Evolutionary conservation across 2,888 invertebrate species (phyloP).

Genomic region (Trachelus tabidus): DNA sequence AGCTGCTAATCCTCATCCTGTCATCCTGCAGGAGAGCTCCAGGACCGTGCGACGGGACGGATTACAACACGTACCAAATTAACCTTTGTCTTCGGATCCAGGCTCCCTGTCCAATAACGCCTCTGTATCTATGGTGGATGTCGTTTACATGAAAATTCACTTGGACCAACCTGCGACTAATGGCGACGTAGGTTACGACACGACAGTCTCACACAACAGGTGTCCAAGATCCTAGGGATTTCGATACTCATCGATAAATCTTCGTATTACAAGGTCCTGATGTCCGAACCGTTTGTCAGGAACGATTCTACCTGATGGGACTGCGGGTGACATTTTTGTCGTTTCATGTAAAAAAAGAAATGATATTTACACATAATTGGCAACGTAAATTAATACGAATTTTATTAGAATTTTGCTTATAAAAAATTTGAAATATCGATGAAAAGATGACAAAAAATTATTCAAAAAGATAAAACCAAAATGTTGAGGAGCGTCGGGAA

Average conservation of each 20-base stretch:
- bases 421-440: not conserved
- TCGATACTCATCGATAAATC: conserved; percentile 17
- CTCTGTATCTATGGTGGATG: conserved; percentile 25
- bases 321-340: not conserved
- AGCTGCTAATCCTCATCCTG: conserved; percentile 57
- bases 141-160: conserved; percentile 62
- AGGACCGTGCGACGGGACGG: conserved; percentile 46
- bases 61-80: conserved; percentile 64
- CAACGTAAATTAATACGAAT: not conserved
- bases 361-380: not conserved
- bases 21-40: conserved; percentile 40
- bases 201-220: conserved; percentile 46
- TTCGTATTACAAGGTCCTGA: conserved; percentile 12
- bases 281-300: conserved; percentile 12
- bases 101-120: conserved; percentile 9
- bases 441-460: not conserved
- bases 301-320: not conserved
- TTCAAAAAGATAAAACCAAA: not conserved
- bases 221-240: conserved; percentile 32
- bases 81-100: conserved; percentile 51
- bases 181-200: conserved; percentile 13
- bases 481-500: not conserved
- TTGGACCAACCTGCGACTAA: conserved; percentile 59
- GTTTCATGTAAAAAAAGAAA: not conserved
- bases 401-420: not conserved